These are phyloP conservation scores for Babylonia areolata DNA, from an alignment of 1,140 invertebrate genomes.

Conservation along the genomic window DNA sequence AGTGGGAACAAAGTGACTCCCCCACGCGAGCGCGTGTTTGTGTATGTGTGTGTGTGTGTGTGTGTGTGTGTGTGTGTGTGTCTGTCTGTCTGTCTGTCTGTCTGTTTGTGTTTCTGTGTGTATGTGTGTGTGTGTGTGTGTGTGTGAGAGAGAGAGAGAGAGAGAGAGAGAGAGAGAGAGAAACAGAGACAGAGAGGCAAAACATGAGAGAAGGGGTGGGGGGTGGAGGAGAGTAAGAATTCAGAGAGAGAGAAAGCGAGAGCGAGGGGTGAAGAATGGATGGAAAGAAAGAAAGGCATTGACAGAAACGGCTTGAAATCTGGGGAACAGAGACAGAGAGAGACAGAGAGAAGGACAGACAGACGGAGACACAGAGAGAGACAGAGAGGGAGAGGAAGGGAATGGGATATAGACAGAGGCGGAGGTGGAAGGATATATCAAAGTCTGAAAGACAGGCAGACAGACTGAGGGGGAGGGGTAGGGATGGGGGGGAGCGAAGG, in stretches of 20 bases:
- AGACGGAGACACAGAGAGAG: neutral
- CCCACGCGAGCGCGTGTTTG: too few relatives aligned
- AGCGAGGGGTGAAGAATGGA: neutral
- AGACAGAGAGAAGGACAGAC: neutral
- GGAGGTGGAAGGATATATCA: too few relatives aligned
- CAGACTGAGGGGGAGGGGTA: too few relatives aligned
- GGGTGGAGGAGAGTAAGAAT: neutral
- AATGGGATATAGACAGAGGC: neutral
- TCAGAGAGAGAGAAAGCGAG: neutral
- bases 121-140: conserved; percentile 11
- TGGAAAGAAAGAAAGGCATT: neutral
- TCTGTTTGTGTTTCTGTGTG: neutral
- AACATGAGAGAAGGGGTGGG: neutral
- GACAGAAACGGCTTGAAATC: too few relatives aligned
- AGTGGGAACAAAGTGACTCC: too few relatives aligned
- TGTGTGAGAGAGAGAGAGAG: neutral
- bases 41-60: too few relatives aligned
- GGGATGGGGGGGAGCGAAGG: neutral
- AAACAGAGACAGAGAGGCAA: neutral
- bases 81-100: neutral
- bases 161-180: neutral
- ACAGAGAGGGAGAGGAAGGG: neutral
- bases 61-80: neutral
- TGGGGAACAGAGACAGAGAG: neutral
- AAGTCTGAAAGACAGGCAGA: too few relatives aligned